Evolutionary conservation across 64 coral and sea anemone species (phyloP).

Genomic region (Stylophora pistillata): DNA sequence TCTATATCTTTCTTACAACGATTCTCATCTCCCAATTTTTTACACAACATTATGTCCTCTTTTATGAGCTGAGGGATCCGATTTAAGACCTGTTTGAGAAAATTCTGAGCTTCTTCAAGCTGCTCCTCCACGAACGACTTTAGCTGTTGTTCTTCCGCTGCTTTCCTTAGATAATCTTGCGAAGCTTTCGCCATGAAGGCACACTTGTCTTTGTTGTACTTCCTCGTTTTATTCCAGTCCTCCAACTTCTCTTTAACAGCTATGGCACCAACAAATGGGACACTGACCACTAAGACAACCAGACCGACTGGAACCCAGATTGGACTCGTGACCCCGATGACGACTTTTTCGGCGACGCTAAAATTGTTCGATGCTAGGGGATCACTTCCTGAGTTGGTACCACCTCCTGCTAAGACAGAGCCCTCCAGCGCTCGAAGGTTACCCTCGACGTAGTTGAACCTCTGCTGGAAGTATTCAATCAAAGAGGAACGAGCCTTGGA

Average conservation of each 20-base stretch:
- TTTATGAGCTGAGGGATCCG: background rate
- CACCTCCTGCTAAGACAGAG: background rate
- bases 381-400: no score
- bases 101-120: background rate
- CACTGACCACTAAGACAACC: background rate
- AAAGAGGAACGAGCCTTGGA: background rate
- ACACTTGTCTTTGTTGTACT: background rate
- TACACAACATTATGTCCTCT: background rate
- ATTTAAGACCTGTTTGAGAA: background rate
- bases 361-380: background rate
- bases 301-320: slow-evolving; percentile 35
- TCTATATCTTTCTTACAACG: background rate
- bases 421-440: background rate
- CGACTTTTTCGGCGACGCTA: background rate
- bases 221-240: background rate
- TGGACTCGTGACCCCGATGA: slow-evolving; percentile 13
- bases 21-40: background rate
- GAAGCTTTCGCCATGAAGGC: slow-evolving; percentile 6
- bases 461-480: background rate
- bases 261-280: background rate
- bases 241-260: background rate
- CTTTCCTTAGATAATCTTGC: background rate
- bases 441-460: slow-evolving; percentile 6
- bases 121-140: background rate
- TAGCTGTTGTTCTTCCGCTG: background rate